Evolutionary conservation across 2,888 invertebrate genomes (phyloP).

Genomic region (Mesodorylaimus sp.): DNA sequence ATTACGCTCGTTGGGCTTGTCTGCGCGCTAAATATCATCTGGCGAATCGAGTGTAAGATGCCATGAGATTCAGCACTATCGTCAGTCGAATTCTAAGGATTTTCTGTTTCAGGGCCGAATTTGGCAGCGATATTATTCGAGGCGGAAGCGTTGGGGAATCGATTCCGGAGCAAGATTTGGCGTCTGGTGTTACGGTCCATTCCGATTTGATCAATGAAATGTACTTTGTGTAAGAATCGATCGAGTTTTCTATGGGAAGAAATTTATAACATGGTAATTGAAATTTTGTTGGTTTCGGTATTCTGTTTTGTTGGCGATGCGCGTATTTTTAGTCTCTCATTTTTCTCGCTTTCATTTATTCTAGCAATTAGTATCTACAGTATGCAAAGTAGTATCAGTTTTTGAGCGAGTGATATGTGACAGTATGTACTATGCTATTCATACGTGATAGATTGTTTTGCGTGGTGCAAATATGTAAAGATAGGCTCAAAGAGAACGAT

Average conservation of each 20-base stretch:
- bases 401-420: no score
- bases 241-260: not conserved
- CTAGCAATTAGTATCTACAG: no score
- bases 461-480: no score
- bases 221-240: not conserved
- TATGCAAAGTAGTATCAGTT: no score
- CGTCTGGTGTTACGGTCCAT: not conserved
- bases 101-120: not conserved
- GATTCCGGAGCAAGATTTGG: not conserved
- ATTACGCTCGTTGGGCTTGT: conserved; percentile 12
- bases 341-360: not conserved
- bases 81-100: not conserved
- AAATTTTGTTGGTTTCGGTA: not conserved
- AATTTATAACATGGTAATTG: not conserved
- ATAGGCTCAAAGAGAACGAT: no score
- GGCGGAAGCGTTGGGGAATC: not conserved
- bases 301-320: not conserved
- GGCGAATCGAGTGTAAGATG: not conserved
- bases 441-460: no score
- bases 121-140: not conserved
- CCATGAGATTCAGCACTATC: not conserved
- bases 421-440: no score
- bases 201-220: not conserved
- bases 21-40: not conserved
- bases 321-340: not conserved